phyloP scores from a whole-genome alignment of 2,113 vertebrate species.

The Phycodurus eques region DNA sequence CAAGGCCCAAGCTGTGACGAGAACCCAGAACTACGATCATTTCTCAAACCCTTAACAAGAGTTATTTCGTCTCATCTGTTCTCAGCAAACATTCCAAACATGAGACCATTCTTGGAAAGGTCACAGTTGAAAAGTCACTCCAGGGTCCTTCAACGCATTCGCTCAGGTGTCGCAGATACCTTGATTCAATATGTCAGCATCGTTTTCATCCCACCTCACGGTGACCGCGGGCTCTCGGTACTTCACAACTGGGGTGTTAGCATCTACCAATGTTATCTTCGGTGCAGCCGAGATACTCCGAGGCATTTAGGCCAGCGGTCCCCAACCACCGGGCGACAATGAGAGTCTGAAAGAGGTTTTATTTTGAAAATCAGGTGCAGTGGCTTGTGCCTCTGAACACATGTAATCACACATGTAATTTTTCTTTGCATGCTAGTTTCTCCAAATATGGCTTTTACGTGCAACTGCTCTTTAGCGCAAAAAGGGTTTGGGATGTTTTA shows the following conservation, averaged over 20 bases:
- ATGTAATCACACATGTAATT: too few species aligned
- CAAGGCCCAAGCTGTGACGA: too few species aligned
- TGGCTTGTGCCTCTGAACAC: too few species aligned
- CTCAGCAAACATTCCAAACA: not conserved
- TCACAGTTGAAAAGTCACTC: constrained; percentile 9
- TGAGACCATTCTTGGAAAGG: constrained; percentile 28
- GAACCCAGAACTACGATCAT: too few species aligned
- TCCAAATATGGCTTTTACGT: too few species aligned
- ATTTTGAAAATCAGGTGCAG: too few species aligned
- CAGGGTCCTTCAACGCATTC: constrained; percentile 5
- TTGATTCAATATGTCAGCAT: constrained; percentile 39
- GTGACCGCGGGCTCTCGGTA: constrained; percentile 12
- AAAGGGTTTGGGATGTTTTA: too few species aligned
- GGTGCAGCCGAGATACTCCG: not conserved
- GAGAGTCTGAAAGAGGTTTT: not conserved
- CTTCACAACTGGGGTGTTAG: not conserved
- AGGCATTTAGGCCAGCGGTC: not conserved
- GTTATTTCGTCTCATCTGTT: too few species aligned
- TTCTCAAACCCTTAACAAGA: too few species aligned
- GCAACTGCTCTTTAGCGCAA: too few species aligned
- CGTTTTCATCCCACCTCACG: constrained; percentile 31
- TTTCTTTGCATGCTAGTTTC: too few species aligned
- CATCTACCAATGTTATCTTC: not conserved
- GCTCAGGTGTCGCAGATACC: constrained; percentile 20
- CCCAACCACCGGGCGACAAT: not conserved